phyloP scores from a whole-genome alignment of 1,140 invertebrate genomes.

The Oppia nitens region DNA sequence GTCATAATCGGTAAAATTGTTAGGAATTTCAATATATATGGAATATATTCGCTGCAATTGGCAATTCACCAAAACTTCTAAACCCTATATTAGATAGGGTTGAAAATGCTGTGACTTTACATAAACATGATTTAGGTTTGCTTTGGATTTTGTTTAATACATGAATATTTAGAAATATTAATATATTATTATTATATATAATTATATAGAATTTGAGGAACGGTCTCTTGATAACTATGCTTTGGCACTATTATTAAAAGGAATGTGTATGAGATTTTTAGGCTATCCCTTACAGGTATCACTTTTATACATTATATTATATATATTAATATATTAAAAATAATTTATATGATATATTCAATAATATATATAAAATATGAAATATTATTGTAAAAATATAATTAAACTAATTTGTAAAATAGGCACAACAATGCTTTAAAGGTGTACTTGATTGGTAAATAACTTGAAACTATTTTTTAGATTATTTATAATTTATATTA shows the following conservation, averaged over 20 bases:
- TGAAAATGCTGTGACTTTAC: slow-evolving; percentile 23
- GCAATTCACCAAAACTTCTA: slow-evolving; percentile 4
- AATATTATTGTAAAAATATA: no score
- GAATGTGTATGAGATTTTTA: slow-evolving; percentile 59
- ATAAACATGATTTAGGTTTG: slow-evolving; percentile 24
- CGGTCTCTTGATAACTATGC: slow-evolving; percentile 5
- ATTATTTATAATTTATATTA: background rate
- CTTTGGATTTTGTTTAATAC: no score
- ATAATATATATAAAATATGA: no score
- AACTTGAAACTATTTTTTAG: background rate
- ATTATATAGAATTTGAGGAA: background rate
- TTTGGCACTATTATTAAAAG: slow-evolving; percentile 58
- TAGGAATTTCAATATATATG: slow-evolving; percentile 77
- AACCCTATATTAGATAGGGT: slow-evolving; percentile 14
- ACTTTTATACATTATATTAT: background rate
- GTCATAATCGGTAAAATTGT: no score
- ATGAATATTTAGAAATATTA: no score
- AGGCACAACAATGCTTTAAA: slow-evolving; percentile 57
- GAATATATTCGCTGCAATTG: slow-evolving; percentile 53
- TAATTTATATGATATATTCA: slow-evolving; percentile 19
- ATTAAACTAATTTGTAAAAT: no score
- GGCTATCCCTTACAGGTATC: slow-evolving; percentile 30
- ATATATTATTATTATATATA: no score
- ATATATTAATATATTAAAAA: background rate
- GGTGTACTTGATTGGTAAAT: slow-evolving; percentile 37